Conservation (phyloP, 2,797 vertebrate genomes). For the Philypnodon macrostomus region DNA sequence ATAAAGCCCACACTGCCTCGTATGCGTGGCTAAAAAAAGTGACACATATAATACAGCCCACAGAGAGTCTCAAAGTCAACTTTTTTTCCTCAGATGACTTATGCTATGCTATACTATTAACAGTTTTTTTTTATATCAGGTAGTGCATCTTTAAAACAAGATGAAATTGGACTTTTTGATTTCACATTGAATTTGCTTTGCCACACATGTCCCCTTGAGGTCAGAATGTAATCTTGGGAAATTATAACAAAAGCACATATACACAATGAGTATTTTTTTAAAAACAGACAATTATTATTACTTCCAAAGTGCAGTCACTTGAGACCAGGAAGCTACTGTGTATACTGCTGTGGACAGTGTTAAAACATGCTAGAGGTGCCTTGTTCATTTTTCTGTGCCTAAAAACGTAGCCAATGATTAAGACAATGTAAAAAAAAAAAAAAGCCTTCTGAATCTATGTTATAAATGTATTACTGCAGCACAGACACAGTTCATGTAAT, state of each 20-base stretch:
- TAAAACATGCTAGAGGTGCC: conserved; percentile 81
- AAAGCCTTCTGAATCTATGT: conserved; percentile 56
- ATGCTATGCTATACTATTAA: too few relatives aligned
- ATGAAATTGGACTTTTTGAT: conserved; percentile 38
- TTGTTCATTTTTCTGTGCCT: conserved; percentile 82
- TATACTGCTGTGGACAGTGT: conserved; percentile 75
- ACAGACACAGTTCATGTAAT: conserved; percentile 47
- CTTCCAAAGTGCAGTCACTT: conserved; percentile 46
- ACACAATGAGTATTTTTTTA: conserved; percentile 68
- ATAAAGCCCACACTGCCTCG: too few relatives aligned
- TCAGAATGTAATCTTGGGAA: conserved; percentile 65
- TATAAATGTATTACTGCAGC: conserved; percentile 55
- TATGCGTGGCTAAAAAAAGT: too few relatives aligned
- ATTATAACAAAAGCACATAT: conserved; percentile 77
- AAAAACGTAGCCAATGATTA: conserved; percentile 65
- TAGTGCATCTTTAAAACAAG: too few relatives aligned
- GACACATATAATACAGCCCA: too few relatives aligned
- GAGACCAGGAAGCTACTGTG: conserved; percentile 73
- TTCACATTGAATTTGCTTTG: conserved; percentile 40
- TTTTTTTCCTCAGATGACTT: too few relatives aligned
- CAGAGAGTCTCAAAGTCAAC: too few relatives aligned
- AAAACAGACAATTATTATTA: conserved; percentile 51
- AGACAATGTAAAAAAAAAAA: conserved; percentile 55
- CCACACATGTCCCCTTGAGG: conserved; percentile 42
- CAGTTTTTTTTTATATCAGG: too few relatives aligned